Evolutionary conservation across 1,140 invertebrate species (phyloP).

Genomic region (Trypoxylus dichotomus): DNA sequence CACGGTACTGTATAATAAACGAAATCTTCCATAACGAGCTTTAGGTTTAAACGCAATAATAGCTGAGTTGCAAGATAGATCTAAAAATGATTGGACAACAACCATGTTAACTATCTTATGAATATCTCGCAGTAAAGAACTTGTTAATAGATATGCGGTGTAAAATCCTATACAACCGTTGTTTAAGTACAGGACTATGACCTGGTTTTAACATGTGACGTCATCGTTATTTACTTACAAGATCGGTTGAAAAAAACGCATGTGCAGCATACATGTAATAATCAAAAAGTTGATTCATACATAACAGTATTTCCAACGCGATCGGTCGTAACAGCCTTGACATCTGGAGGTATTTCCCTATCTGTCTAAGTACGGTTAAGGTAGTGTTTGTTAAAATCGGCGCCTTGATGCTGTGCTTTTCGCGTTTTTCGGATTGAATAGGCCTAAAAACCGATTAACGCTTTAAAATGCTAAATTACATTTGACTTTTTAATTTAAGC

Average conservation of each 20-base stretch:
- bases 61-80: too few relatives aligned
- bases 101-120: too few relatives aligned
- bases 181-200: too few relatives aligned
- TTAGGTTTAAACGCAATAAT: too few relatives aligned
- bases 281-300: constrained; percentile 93
- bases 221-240: constrained; percentile 66
- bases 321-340: constrained; percentile 88
- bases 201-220: too few relatives aligned
- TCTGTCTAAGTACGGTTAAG: constrained; percentile 87
- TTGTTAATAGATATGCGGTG: too few relatives aligned
- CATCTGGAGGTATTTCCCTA: constrained; percentile 93
- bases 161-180: too few relatives aligned
- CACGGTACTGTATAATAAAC: too few relatives aligned
- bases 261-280: constrained; percentile 92
- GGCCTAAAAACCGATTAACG: neutral
- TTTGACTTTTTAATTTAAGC: too few relatives aligned
- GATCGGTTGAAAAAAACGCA: constrained; percentile 82
- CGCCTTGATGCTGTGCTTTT: constrained; percentile 52
- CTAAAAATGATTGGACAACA: too few relatives aligned
- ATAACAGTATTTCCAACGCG: constrained; percentile 85
- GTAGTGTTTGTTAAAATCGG: constrained; percentile 81
- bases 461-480: neutral
- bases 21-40: too few relatives aligned
- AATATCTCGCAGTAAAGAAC: too few relatives aligned
- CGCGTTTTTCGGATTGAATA: constrained; percentile 47